Evolutionary conservation across 2,113 vertebrate species (phyloP).

Genomic region (Dromas ardeola): DNA sequence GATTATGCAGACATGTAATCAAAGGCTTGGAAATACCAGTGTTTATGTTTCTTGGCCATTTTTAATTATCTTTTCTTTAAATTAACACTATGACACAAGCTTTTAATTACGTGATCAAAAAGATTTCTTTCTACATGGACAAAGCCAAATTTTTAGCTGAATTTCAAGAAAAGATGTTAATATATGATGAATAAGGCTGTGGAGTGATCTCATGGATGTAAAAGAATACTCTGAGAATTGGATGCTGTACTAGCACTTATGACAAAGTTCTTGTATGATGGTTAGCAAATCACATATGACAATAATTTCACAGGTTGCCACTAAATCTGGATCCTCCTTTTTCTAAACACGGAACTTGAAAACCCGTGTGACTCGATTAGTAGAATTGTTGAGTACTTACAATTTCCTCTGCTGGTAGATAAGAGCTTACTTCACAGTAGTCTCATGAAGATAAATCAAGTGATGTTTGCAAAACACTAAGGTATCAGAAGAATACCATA

Average conservation of each 20-base stretch:
- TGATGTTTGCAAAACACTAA: background rate
- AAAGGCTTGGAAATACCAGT: background rate
- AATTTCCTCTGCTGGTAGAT: background rate
- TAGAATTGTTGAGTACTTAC: background rate
- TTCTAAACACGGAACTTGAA: background rate
- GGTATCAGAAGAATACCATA: background rate
- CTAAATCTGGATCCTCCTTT: background rate
- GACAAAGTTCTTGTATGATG: background rate
- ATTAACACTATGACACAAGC: background rate
- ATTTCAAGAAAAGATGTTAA: background rate
- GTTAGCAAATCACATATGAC: background rate
- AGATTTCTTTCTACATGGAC: background rate
- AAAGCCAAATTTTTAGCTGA: background rate
- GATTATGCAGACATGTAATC: background rate
- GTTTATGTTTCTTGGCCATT: background rate
- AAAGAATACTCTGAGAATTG: background rate
- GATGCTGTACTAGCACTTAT: background rate
- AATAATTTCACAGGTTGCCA: background rate
- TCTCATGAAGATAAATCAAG: background rate
- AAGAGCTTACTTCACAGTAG: background rate
- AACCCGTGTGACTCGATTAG: background rate
- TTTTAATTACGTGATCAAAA: background rate
- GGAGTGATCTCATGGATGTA: background rate
- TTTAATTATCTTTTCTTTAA: background rate
- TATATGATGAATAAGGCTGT: background rate